phyloP scores from a whole-genome alignment of 2,888 invertebrate genomes.

The Xestia ashworthii region DNA sequence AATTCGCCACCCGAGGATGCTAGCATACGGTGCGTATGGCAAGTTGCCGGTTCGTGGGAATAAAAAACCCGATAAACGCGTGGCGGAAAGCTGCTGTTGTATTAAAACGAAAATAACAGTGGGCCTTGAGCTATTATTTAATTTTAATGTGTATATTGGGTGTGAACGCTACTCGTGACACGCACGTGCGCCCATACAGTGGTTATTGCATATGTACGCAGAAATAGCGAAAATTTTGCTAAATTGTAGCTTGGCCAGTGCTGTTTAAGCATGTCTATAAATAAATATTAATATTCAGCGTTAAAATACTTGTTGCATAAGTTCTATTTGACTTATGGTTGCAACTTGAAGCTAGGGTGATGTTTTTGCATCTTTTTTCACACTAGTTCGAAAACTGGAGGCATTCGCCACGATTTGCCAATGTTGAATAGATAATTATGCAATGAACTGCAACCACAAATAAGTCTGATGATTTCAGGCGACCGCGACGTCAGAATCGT shows the following conservation, averaged over 20 bases:
- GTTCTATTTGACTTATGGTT: slow-evolving; percentile 1
- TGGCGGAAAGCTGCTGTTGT: slow-evolving; percentile 73
- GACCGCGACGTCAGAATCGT: slow-evolving; percentile 27
- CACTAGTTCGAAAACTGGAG: neutral
- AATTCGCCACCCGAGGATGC: slow-evolving; percentile 47
- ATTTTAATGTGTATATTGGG: slow-evolving; percentile 85
- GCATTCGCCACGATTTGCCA: slow-evolving; percentile 15
- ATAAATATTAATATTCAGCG: slow-evolving; percentile 42
- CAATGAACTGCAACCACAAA: slow-evolving; percentile 18
- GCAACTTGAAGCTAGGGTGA: slow-evolving; percentile 2
- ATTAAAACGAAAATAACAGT: slow-evolving; percentile 84
- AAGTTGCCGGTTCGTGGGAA: slow-evolving; percentile 56
- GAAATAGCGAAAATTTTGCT: slow-evolving; percentile 59
- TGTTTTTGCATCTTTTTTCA: slow-evolving; percentile 7
- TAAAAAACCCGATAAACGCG: slow-evolving; percentile 62
- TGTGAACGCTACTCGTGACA: slow-evolving; percentile 72
- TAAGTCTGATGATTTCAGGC: slow-evolving; percentile 21
- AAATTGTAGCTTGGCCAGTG: slow-evolving; percentile 51
- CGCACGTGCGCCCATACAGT: slow-evolving; percentile 69
- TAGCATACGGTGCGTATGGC: slow-evolving; percentile 51
- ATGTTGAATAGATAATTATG: slow-evolving; percentile 9
- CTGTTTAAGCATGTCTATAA: slow-evolving; percentile 46
- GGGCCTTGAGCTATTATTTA: slow-evolving; percentile 88
- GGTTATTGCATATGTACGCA: slow-evolving; percentile 60
- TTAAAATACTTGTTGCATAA: slow-evolving; percentile 15